Percentiles rank a stretch among this genome's conserved stretches.
phyloP scores from a whole-genome alignment of 2,797 vertebrate species.

The Streptopelia turtur region DNA sequence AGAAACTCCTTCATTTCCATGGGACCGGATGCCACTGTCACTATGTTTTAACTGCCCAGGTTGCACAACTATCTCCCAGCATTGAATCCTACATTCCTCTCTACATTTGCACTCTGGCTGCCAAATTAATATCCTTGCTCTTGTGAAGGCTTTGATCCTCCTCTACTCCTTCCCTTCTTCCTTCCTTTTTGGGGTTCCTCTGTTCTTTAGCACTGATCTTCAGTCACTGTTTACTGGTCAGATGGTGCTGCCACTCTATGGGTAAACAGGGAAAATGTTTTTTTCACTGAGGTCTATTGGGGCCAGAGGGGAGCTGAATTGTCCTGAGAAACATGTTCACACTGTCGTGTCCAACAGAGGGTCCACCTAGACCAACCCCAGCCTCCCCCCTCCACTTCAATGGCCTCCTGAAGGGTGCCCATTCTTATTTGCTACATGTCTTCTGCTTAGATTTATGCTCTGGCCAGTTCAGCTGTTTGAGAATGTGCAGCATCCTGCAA shows the following conservation, averaged over 20 bases:
- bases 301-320: not conserved
- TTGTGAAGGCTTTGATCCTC: not conserved
- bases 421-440: not conserved
- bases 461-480: not conserved
- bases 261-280: not conserved
- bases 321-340: not conserved
- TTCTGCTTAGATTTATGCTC: not conserved
- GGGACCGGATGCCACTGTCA: not conserved
- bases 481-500: not conserved
- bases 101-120: not conserved
- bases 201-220: not conserved
- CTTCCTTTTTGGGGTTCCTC: not conserved
- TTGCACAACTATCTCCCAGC: not conserved
- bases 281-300: not conserved
- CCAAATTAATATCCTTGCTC: not conserved
- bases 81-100: accelerated
- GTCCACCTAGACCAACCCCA: not conserved
- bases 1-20: not conserved
- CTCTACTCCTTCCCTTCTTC: not conserved
- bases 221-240: not conserved
- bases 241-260: not conserved
- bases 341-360: not conserved
- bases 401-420: not conserved
- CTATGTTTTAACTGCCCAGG: not conserved
- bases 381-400: not conserved